Conservation (phyloP, 2,797 vertebrate species). For the Rhincodon typus region DNA sequence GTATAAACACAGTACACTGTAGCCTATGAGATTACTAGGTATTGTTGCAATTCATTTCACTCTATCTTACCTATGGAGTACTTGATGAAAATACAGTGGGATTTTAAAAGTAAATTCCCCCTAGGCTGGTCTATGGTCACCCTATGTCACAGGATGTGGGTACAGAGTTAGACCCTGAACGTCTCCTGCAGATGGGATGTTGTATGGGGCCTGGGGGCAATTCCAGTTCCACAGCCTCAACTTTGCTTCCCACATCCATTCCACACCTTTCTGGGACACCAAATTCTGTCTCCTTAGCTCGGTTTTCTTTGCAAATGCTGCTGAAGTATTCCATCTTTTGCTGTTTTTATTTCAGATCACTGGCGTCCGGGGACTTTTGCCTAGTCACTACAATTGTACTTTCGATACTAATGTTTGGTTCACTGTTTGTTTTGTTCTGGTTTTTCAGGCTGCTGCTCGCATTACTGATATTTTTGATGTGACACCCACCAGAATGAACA, state of each 20-base stretch:
- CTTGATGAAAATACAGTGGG: too few relatives aligned
- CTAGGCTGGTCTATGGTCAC: too few relatives aligned
- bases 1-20: neutral
- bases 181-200: neutral
- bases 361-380: neutral
- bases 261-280: neutral
- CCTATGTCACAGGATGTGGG: too few relatives aligned
- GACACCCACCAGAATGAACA: conserved; percentile 52
- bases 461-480: conserved; percentile 59
- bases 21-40: neutral
- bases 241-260: neutral
- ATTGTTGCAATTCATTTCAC: neutral
- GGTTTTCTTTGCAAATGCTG: neutral
- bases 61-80: neutral
- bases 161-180: too few relatives aligned
- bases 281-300: neutral
- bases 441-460: conserved; percentile 43
- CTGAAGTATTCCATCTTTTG: neutral
- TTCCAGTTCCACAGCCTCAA: neutral
- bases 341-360: neutral
- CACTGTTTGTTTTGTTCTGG: too few relatives aligned
- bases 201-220: neutral
- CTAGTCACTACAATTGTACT: neutral
- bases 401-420: neutral
- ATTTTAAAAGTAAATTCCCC: neutral